Base-by-base conservation (phyloP, 1,140 invertebrate species). In the Drosophila sucinea region DNA sequence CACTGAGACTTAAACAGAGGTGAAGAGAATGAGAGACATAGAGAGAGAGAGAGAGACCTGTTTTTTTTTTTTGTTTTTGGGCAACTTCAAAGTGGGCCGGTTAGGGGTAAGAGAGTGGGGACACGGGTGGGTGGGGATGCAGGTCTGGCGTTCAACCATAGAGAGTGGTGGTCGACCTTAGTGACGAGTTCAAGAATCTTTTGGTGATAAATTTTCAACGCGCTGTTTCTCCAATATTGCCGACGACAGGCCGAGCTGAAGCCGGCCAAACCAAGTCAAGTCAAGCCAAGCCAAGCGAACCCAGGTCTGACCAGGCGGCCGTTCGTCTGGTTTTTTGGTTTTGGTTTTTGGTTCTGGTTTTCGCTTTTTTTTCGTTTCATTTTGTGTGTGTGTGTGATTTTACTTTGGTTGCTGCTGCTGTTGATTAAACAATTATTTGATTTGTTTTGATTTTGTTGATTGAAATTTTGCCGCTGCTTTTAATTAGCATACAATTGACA, bases 151-250 rank as follows among this genome's bases (percentile, higher is more conserved):
- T 51, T 51, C 44, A 51, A 51, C 44, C 56, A 35, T 58, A 58
- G 56, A 58, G 56, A 51, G 44, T 51, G 44, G 44, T 58, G 56
- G 56, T 58, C 56, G 56, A 58, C 56, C 56, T 58, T 58, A 58
- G 56, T 58, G 56, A 58, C 56, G 56, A 58, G 56, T 58, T 58
- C 56, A 58, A 58, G 56, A 58, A 58, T 58, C 56, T 58, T 58
- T 58, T 58, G 56, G 56, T 58, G 56, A 58, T 58, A 58, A 58
- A 58, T 58, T 58, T 58, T 58, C 56, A 58, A 58, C 56, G 56
- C 56, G 56, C 56, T 38, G 56, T 58, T 33, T 47, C 27, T 17
- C 35, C 56, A 29, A 58, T 58, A 58, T 51, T 32, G 32, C 33
- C 56, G 32, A 35, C 55, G 17, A 35, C 32, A 17, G 44, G 23